Percentiles rank a stretch among this genome's conserved stretches.
Conservation (phyloP, 2,113 vertebrate genomes). For the Atrichornis clamosus region DNA sequence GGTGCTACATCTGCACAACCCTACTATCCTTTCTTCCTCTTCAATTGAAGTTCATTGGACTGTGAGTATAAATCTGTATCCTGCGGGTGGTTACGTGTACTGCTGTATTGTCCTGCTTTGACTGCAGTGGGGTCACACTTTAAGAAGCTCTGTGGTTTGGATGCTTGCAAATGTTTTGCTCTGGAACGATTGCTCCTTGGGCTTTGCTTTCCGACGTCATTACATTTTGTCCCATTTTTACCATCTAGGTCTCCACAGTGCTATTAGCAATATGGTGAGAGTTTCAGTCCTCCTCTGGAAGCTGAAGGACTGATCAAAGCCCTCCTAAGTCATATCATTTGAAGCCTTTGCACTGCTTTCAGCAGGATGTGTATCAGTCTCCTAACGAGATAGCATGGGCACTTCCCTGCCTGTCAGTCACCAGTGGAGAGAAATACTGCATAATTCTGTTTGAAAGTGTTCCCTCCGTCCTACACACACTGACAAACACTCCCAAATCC, state of each 20-base stretch:
- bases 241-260: background rate
- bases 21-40: conserved; percentile 95
- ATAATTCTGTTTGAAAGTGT: background rate
- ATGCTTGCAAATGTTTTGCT: background rate
- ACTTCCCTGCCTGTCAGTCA: background rate
- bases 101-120: background rate
- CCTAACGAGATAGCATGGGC: background rate
- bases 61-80: conserved; percentile 75
- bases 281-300: background rate
- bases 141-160: background rate
- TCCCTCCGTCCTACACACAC: background rate
- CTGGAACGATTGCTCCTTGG: background rate
- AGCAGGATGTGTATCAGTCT: background rate
- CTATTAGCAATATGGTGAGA: background rate
- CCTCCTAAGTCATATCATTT: background rate
- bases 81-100: background rate
- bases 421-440: background rate
- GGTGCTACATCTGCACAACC: conserved; percentile 94
- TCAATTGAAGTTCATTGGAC: conserved; percentile 97
- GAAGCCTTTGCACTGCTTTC: background rate
- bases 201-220: background rate
- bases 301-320: background rate
- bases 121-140: background rate
- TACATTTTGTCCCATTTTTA: background rate
- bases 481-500: background rate